These are phyloP conservation scores for Platygyra sinensis DNA, from an alignment of 64 coral and sea anemone species.

Conservation along the genomic window DNA sequence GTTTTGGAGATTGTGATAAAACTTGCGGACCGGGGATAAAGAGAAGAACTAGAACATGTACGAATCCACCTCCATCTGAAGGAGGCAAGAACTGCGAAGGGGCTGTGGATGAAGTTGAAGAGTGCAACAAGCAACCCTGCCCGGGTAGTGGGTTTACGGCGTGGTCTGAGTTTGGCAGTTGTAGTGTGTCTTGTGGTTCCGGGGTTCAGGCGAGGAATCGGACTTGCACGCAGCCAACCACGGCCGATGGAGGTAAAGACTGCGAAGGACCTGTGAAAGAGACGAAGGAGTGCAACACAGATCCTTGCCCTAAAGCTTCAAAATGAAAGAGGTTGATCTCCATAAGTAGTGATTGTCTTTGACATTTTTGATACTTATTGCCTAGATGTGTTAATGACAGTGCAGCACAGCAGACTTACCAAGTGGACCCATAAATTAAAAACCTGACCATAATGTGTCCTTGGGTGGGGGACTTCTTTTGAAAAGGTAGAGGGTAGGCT, in stretches of 20 bases:
- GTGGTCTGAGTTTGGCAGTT: constrained; percentile 32
- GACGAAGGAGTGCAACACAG: neutral
- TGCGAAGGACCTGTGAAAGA: constrained; percentile 9
- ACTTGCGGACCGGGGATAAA: constrained; percentile 51
- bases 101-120: constrained; percentile 1
- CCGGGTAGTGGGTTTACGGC: constrained; percentile 51
- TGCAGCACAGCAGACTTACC: no score
- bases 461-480: no score
- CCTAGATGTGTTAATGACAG: no score
- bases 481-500: no score
- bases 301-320: neutral
- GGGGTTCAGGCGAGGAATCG: constrained; percentile 23
- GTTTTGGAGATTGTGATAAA: constrained; percentile 47
- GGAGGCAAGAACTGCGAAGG: constrained; percentile 49
- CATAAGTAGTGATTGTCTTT: no score
- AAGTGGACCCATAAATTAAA: no score
- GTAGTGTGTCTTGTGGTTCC: constrained; percentile 41
- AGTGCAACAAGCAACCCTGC: constrained; percentile 9
- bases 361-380: no score
- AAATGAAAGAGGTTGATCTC: no score
- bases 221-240: constrained; percentile 39
- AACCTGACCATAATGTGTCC: no score
- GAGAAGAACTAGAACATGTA: constrained; percentile 45
- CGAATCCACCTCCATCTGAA: constrained; percentile 35
- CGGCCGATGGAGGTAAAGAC: constrained; percentile 47